Conservation (phyloP, 1,140 invertebrate genomes). For the Platyura marginata region DNA sequence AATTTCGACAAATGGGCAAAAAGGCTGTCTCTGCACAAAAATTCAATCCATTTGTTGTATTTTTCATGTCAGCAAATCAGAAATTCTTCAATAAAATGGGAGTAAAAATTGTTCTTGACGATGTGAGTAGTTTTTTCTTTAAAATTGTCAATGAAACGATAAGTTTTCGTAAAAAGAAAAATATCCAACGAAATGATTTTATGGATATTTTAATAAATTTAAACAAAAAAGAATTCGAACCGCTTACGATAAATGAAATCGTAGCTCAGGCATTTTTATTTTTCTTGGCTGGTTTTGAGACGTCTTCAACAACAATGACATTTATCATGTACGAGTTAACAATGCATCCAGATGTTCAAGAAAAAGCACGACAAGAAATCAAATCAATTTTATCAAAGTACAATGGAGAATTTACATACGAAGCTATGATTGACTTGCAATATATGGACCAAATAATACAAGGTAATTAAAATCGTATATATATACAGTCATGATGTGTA, state of each 20-base stretch:
- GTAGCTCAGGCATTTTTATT: constrained; percentile 22
- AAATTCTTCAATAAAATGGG: not conserved
- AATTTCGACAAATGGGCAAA: constrained; percentile 15
- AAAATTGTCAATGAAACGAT: constrained; percentile 31
- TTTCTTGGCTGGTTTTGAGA: constrained; percentile 44
- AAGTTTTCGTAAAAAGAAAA: constrained; percentile 23
- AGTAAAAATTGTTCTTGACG: not conserved
- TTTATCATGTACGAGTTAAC: constrained; percentile 37
- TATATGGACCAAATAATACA: constrained; percentile 34
- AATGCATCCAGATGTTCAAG: constrained; percentile 35
- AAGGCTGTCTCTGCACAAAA: constrained; percentile 8
- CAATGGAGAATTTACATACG: constrained; percentile 30
- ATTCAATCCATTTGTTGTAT: not conserved
- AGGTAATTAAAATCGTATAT: too few species aligned
- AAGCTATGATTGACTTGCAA: constrained; percentile 29
- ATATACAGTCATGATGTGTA: constrained; percentile 29
- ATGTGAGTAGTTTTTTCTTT: not conserved
- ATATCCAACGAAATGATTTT: constrained; percentile 26
- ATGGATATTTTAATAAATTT: constrained; percentile 25
- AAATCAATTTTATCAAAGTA: constrained; percentile 20
- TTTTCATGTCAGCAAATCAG: not conserved
- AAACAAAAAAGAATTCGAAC: constrained; percentile 6
- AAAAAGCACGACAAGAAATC: constrained; percentile 36
- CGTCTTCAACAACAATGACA: constrained; percentile 33
- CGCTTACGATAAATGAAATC: constrained; percentile 18